A percentile compares a stretch with the other conserved stretches of the same genome.
Evolutionary conservation across 2,113 vertebrate genomes (phyloP).

Genomic region (Orientallactaga bullata): DNA sequence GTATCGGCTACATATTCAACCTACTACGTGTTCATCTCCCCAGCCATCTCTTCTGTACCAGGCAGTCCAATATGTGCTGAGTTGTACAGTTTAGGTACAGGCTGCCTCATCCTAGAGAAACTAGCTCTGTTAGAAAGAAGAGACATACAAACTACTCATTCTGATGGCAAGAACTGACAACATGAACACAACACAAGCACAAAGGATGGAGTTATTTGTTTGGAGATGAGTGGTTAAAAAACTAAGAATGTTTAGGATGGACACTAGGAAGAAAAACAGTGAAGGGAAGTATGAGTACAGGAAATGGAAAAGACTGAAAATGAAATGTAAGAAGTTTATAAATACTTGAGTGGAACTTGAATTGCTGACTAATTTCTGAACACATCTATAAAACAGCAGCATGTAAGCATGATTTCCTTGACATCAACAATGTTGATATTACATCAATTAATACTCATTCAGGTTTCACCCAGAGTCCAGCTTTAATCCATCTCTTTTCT

Average conservation of each 20-base stretch:
- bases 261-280: not conserved
- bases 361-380: not conserved
- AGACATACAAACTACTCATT: not conserved
- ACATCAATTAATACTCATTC: not conserved
- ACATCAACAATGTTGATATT: not conserved
- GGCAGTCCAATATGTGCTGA: not conserved
- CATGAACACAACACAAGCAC: not conserved
- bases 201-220: not conserved
- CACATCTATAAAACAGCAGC: not conserved
- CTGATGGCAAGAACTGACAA: not conserved
- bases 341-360: not conserved
- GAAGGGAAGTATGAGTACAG: not conserved
- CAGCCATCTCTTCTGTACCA: not conserved
- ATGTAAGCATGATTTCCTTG: not conserved
- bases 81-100: not conserved
- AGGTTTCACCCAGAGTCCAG: not conserved
- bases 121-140: not conserved
- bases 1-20: not conserved
- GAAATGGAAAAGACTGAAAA: not conserved
- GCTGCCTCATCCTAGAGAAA: not conserved
- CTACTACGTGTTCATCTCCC: not conserved
- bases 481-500: not conserved
- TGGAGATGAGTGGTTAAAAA: not conserved
- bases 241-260: not conserved
- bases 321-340: not conserved